Evolutionary conservation across 1,140 invertebrate genomes (phyloP).

Genomic region (Eubasilissa regina): DNA sequence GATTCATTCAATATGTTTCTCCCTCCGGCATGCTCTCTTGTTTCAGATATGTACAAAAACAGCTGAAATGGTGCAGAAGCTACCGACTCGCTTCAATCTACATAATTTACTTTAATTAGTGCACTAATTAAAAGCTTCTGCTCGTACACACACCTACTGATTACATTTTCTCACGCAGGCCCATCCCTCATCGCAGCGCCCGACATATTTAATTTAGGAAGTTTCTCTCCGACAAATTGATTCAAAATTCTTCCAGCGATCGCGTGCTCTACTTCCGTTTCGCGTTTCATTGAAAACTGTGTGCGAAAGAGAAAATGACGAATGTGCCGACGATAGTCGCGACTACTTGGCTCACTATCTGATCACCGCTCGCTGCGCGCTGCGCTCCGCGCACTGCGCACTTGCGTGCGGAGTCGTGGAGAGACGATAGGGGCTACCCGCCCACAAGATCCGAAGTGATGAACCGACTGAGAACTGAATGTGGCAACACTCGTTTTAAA

Average conservation of each 20-base stretch:
- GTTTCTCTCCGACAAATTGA: constrained; percentile 29
- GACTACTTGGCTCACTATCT: constrained; percentile 15
- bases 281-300: constrained; percentile 28
- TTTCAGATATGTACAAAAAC: too few relatives aligned
- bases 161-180: not conserved
- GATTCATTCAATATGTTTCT: too few relatives aligned
- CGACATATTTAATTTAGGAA: not conserved
- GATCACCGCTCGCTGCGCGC: not conserved
- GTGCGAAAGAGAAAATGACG: constrained; percentile 36
- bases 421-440: not conserved
- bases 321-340: constrained; percentile 3
- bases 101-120: too few relatives aligned
- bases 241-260: constrained; percentile 26
- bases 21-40: too few relatives aligned
- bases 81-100: too few relatives aligned
- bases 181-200: constrained; percentile 2
- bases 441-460: too few relatives aligned
- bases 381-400: not conserved
- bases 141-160: too few relatives aligned
- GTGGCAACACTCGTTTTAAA: too few relatives aligned
- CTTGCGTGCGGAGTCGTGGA: not conserved
- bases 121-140: too few relatives aligned
- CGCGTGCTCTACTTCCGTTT: constrained; percentile 28
- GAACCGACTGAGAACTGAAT: too few relatives aligned
- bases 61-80: too few relatives aligned